phyloP scores from a whole-genome alignment of 2,888 invertebrate genomes.

The Netelia melanura region DNA sequence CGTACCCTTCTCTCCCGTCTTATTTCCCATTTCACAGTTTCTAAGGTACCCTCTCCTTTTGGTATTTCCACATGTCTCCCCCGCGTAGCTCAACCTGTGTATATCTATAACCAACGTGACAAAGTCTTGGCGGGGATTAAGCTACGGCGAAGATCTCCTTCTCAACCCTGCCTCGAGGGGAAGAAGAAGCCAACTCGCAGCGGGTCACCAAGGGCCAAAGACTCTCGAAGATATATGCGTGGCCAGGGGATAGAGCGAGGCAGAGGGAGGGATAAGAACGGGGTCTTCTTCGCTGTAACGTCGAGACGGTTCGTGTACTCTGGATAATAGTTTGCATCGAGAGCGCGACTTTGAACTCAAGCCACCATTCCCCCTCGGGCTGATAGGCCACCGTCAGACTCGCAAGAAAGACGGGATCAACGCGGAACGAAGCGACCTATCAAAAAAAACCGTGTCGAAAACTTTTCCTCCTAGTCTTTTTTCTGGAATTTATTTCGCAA shows the following conservation, averaged over 20 bases:
- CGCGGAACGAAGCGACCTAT: too few species aligned
- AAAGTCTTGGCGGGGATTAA: conserved; percentile 54
- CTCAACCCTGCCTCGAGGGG: conserved; percentile 6
- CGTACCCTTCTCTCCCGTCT: conserved; percentile 37
- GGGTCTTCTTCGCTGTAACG: not conserved
- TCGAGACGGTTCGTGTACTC: conserved; percentile 23
- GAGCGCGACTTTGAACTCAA: conserved; percentile 22
- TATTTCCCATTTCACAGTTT: conserved; percentile 37
- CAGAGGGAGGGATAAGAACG: conserved; percentile 12
- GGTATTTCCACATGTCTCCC: not conserved
- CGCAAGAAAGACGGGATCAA: conserved; percentile 25
- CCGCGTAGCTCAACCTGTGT: not conserved
- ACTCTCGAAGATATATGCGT: not conserved
- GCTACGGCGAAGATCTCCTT: conserved; percentile 18
- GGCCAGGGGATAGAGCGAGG: not conserved
- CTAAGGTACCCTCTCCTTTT: not conserved
- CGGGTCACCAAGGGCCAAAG: conserved; percentile 40
- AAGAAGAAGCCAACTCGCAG: conserved; percentile 29
- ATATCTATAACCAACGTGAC: conserved; percentile 50
- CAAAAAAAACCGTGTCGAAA: too few species aligned
- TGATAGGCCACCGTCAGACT: conserved; percentile 6
- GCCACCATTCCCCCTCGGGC: conserved; percentile 35
- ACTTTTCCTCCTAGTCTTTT: too few species aligned
- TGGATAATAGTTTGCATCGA: conserved; percentile 44
- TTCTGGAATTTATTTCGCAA: too few species aligned